A percentile compares a stretch with the other conserved stretches of the same genome.
phyloP scores from a whole-genome alignment of 2,797 vertebrate genomes.

The Paratrypauchen microcephalus region DNA sequence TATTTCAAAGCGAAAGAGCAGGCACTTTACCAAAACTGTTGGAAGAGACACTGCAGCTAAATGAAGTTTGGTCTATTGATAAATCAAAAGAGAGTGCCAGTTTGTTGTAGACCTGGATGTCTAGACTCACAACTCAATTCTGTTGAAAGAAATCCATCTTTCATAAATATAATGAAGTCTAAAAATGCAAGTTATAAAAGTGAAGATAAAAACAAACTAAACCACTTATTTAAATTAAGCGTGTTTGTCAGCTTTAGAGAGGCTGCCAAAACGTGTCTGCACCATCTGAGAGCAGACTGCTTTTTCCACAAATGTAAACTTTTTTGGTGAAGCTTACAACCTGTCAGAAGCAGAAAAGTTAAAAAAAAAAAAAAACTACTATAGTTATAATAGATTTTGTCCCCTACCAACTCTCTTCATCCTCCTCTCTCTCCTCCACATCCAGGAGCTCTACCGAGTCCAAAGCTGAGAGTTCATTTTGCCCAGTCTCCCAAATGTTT shows the following conservation, averaged over 20 bases:
- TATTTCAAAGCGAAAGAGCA: background rate
- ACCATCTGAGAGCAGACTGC: conserved; percentile 78
- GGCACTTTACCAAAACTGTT: conserved; percentile 37
- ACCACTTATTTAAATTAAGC: conserved; percentile 76
- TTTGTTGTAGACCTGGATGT: conserved; percentile 18
- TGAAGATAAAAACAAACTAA: background rate
- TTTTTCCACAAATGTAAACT: conserved; percentile 47
- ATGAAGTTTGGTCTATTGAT: conserved; percentile 18
- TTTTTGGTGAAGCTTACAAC: conserved; percentile 67
- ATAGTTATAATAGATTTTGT: background rate
- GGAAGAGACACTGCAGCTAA: conserved; percentile 1
- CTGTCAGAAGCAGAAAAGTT: conserved; percentile 32
- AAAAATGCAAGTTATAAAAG: background rate
- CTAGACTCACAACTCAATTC: conserved; percentile 39
- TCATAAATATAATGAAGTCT: background rate
- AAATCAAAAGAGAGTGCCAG: conserved; percentile 2
- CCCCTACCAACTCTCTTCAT: conserved; percentile 72
- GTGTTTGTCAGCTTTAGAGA: conserved; percentile 70
- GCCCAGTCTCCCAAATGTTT: conserved; percentile 36
- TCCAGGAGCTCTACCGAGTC: conserved; percentile 67
- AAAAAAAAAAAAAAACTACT: background rate
- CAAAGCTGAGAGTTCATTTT: conserved; percentile 51
- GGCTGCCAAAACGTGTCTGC: conserved; percentile 79
- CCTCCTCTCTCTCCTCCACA: conserved; percentile 43
- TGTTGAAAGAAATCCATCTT: conserved; percentile 19